Evolutionary conservation across 2,797 vertebrate species (phyloP).

Genomic region (Lagocephalus sceleratus): DNA sequence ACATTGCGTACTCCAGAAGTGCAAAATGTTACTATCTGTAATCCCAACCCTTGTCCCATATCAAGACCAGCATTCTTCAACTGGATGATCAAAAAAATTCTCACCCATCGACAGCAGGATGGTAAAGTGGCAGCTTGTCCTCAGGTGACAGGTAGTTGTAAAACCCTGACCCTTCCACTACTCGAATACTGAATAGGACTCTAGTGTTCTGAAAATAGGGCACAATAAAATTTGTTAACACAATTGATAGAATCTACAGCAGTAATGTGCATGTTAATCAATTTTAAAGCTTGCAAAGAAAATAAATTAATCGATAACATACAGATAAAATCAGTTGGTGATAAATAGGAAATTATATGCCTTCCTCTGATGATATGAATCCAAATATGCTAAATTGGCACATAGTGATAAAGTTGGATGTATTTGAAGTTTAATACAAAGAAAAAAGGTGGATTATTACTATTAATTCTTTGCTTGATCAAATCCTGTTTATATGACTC

Average conservation of each 20-base stretch:
- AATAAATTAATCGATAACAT: too few species aligned
- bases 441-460: background rate
- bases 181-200: constrained; percentile 84
- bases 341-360: constrained; percentile 3
- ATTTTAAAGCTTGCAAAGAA: background rate
- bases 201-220: constrained; percentile 76
- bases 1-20: too few species aligned
- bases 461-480: too few species aligned
- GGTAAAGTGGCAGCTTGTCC: constrained; percentile 85
- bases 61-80: too few species aligned
- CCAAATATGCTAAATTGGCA: constrained; percentile 6
- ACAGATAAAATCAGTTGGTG: background rate
- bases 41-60: too few species aligned
- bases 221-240: constrained; percentile 7
- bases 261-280: too few species aligned
- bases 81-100: constrained; percentile 17
- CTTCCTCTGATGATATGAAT: constrained; percentile 5
- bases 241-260: too few species aligned
- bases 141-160: constrained; percentile 88
- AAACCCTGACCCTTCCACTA: constrained; percentile 79
- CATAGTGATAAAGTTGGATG: background rate
- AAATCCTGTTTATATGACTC: constrained; percentile 29
- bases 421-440: background rate
- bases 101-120: constrained; percentile 91
- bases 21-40: too few species aligned